These are phyloP conservation scores for Tangara arthus DNA, from an alignment of 2,797 vertebrate species.

Conservation along the genomic window DNA sequence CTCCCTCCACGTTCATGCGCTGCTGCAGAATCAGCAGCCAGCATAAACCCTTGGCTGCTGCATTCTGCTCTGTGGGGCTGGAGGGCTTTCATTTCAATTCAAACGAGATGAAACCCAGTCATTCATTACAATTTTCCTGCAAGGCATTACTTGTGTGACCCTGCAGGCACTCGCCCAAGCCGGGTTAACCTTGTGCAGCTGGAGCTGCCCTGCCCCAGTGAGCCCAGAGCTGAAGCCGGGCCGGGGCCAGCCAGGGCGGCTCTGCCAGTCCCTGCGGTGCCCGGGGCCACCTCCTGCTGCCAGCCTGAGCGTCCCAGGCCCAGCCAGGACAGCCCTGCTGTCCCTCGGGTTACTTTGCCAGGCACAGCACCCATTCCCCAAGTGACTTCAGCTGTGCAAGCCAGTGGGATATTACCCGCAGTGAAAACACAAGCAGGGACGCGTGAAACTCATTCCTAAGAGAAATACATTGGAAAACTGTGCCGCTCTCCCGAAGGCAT, in stretches of 20 bases:
- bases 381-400: not conserved
- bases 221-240: accelerated
- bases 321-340: not conserved
- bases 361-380: not conserved
- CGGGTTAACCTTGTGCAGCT: not conserved
- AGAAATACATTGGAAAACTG: not conserved
- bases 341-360: accelerated
- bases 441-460: not conserved
- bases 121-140: not conserved
- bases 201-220: accelerated
- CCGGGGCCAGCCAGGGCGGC: not conserved
- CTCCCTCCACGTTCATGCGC: accelerated
- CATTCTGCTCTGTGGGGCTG: accelerated
- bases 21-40: not conserved
- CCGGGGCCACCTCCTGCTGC: not conserved
- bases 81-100: accelerated
- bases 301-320: accelerated
- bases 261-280: accelerated
- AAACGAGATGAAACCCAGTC: not conserved
- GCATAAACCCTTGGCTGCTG: not conserved
- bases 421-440: not conserved
- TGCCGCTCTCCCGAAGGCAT: not conserved
- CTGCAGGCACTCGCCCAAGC: not conserved
- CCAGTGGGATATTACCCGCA: accelerated
- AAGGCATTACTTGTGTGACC: not conserved